A percentile compares a stretch with the other conserved stretches of the same genome.
Conservation (phyloP, 2,113 vertebrate genomes). For the Candoia aspera region DNA sequence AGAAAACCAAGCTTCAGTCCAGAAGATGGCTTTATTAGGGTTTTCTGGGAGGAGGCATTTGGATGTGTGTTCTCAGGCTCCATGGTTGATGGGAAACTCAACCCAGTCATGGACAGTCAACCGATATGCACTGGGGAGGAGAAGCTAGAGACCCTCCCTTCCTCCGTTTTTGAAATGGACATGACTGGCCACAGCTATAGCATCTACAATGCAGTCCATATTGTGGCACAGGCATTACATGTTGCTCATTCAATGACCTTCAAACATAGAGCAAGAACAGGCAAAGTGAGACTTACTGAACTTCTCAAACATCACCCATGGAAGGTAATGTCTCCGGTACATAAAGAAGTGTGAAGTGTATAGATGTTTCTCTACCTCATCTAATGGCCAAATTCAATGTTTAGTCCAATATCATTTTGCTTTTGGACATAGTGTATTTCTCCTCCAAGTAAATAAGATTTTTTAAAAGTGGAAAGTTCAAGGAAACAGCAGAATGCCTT, state of each 20-base stretch:
- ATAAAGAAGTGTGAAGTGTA: neutral
- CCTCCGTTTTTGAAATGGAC: neutral
- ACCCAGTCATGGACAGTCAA: neutral
- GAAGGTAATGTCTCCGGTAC: neutral
- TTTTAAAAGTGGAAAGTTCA: neutral
- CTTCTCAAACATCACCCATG: neutral
- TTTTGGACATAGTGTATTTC: neutral
- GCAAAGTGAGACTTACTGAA: neutral
- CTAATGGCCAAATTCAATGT: neutral
- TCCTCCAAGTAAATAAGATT: neutral
- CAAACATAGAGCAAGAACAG: neutral
- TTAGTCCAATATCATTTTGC: neutral
- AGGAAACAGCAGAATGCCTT: neutral
- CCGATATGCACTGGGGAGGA: neutral
- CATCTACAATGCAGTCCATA: neutral
- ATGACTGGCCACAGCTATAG: neutral
- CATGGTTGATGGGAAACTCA: neutral
- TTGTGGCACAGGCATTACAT: neutral
- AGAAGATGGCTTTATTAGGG: neutral
- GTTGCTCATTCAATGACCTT: neutral
- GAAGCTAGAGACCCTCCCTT: neutral
- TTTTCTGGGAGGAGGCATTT: neutral
- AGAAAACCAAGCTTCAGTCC: neutral
- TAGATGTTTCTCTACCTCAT: neutral
- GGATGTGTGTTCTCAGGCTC: neutral